phyloP scores from a whole-genome alignment of 2,888 invertebrate species.

The Tipula lateralis region DNA sequence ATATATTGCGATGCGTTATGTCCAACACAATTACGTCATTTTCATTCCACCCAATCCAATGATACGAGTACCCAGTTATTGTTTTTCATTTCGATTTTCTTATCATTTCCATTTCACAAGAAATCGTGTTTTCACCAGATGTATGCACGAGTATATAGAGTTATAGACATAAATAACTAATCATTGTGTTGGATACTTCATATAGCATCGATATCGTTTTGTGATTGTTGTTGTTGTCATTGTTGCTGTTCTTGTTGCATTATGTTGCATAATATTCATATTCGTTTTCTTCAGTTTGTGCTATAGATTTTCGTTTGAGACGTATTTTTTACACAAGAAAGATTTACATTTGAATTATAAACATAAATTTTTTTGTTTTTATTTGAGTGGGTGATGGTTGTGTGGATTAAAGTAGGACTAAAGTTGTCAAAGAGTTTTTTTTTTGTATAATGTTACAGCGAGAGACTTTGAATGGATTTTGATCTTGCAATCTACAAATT shows the following conservation, averaged over 20 bases:
- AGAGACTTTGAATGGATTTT: not conserved
- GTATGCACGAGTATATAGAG: not conserved
- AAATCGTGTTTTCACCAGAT: not conserved
- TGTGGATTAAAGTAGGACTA: slow-evolving; percentile 19
- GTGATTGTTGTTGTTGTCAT: not conserved
- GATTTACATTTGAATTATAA: not conserved
- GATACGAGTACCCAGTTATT: too few species aligned
- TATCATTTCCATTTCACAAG: not conserved
- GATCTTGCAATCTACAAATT: not conserved
- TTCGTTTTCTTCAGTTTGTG: not conserved
- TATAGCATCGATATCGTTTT: not conserved
- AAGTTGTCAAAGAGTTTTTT: not conserved
- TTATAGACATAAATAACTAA: not conserved
- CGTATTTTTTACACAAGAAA: not conserved
- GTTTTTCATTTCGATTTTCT: not conserved
- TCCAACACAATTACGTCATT: too few species aligned
- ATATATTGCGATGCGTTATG: too few species aligned
- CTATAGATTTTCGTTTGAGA: not conserved
- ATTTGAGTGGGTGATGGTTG: not conserved
- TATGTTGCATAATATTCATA: not conserved
- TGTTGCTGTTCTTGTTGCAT: not conserved
- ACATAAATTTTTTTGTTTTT: not conserved
- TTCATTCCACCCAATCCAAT: not conserved
- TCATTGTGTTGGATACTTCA: not conserved
- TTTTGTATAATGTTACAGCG: not conserved